Percentiles rank a stretch among this genome's conserved stretches.
Conservation (phyloP, 2,888 invertebrate species). For the Pycnomerus fuliginosus region DNA sequence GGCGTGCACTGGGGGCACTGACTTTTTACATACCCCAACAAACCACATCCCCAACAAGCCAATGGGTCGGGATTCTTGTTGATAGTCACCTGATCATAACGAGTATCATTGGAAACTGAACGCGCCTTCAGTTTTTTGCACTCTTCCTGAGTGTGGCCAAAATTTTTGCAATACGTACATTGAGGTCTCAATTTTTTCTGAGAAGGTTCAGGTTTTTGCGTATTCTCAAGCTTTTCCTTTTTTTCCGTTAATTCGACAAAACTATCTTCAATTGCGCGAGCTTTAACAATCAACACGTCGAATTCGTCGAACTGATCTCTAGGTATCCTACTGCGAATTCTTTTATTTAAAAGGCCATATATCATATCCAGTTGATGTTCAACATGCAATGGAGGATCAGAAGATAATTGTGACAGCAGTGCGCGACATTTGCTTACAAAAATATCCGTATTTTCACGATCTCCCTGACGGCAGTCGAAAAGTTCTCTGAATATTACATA, state of each 20-base stretch:
- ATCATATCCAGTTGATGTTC: conserved; percentile 6
- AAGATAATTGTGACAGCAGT: conserved; percentile 1
- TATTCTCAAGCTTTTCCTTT: not conserved
- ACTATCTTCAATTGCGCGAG: conserved; percentile 3
- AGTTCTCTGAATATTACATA: too few relatives aligned
- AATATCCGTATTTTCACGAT: conserved; percentile 1
- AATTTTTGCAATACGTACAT: conserved; percentile 7
- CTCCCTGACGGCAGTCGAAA: too few relatives aligned
- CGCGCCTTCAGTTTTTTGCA: conserved; percentile 7
- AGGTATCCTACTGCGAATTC: not conserved
- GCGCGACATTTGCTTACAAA: conserved; percentile 4
- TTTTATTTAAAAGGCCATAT: conserved; percentile 2
- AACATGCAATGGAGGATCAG: conserved; percentile 1
- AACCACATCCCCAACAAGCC: too few relatives aligned
- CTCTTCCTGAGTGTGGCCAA: conserved; percentile 5
- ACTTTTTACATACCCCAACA: too few relatives aligned
- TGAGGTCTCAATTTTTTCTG: not conserved
- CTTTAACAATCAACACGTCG: conserved; percentile 1
- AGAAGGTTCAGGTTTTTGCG: not conserved
- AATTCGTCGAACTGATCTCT: not conserved
- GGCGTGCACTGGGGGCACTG: too few relatives aligned
- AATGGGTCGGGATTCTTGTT: too few relatives aligned
- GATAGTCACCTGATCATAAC: too few relatives aligned
- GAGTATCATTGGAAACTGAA: too few relatives aligned
- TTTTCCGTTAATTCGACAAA: not conserved